phyloP scores from a whole-genome alignment of 1,140 invertebrate genomes.

The Drosophila parvula region DNA sequence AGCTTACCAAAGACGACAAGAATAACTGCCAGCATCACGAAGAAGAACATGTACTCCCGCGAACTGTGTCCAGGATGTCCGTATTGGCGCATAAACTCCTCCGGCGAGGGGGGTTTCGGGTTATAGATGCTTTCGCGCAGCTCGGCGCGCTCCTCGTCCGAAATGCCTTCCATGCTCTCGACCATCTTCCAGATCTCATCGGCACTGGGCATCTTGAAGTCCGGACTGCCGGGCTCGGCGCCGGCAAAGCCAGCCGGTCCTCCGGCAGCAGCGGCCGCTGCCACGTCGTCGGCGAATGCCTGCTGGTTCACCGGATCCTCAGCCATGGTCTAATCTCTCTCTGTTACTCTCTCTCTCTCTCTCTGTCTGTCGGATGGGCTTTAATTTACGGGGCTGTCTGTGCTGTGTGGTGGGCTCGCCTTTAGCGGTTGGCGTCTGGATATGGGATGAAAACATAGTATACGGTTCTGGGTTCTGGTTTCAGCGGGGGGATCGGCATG shows the following conservation, averaged over 20 bases:
- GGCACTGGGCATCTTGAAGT: slow-evolving; percentile 84
- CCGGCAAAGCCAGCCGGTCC: slow-evolving; percentile 61
- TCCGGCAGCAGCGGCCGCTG: slow-evolving; percentile 64
- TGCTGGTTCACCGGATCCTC: slow-evolving; percentile 74
- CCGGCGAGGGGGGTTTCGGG: slow-evolving; percentile 68
- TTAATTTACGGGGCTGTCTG: slow-evolving; percentile 9
- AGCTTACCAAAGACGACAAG: slow-evolving; percentile 80
- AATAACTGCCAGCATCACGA: slow-evolving; percentile 76
- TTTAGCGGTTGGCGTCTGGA: slow-evolving; percentile 48
- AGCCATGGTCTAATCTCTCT: slow-evolving; percentile 74
- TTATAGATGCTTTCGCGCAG: slow-evolving; percentile 85
- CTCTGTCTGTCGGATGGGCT: neutral
- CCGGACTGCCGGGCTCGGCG: slow-evolving; percentile 45
- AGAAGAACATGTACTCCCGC: slow-evolving; percentile 74
- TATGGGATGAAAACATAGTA: slow-evolving; percentile 32
- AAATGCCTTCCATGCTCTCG: slow-evolving; percentile 85
- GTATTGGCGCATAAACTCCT: slow-evolving; percentile 70
- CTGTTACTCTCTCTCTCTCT: slow-evolving; percentile 1
- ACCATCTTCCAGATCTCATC: slow-evolving; percentile 86
- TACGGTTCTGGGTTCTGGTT: slow-evolving; percentile 20
- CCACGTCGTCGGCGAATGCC: slow-evolving; percentile 81
- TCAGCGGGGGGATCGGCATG: slow-evolving; percentile 15
- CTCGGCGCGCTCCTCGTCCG: slow-evolving; percentile 85
- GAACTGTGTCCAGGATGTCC: slow-evolving; percentile 66
- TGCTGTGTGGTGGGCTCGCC: slow-evolving; percentile 15